Base-by-base conservation (phyloP, 2,888 invertebrate genomes). In the Rosalia funebris region DNA sequence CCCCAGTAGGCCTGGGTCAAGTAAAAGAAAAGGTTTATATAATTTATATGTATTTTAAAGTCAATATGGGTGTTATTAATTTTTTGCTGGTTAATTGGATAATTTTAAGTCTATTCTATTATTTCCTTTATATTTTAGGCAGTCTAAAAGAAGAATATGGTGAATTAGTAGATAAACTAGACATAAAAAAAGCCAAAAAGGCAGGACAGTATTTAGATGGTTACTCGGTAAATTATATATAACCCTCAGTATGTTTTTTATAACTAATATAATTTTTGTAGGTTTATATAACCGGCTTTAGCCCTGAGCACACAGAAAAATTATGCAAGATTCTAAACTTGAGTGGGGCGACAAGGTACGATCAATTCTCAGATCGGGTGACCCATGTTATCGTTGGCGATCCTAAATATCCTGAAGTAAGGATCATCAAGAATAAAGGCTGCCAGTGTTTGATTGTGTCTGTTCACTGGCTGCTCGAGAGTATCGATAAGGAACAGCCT, bases 131-230 rank as follows among this genome's bases (percentile, higher is more conserved):
- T 39, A 16, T 41, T 53, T 41, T 34, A 61, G 53, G 55, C 44
- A 31, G 62, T 34, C 50, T 60, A 36, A 62, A 55, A 46, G 57
- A 62, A 7, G 60, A 67, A 25, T 66, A 72, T 57, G 68, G 71
- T 47, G 71, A 73, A 14, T 42, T 79, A 7, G 64, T 82, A 10
- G 76, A 79, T 37, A 78, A 81, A 54, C 82, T 91, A 37, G 89
- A 91, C 70, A 82, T 91, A 66, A 86, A 86, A 55, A 83, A 85
- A 58, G 88, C 89, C 1, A 90, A 90, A 76, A 87, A 86, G 76
- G 90, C 89, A 63, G 95, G 93, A 25, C 84, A 88, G 60, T 95
- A 95, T 77, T 86, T 96, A 56, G 96, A 96, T 82, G 95, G 95
- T 46, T 96, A 94, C 77, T 91, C 90, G 81, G 67, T 70, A 62